Percentiles rank a stretch among this genome's conserved stretches.
These are phyloP conservation scores for Adela reaumurella DNA, from an alignment of 2,888 invertebrate genomes.

Conservation along the genomic window DNA sequence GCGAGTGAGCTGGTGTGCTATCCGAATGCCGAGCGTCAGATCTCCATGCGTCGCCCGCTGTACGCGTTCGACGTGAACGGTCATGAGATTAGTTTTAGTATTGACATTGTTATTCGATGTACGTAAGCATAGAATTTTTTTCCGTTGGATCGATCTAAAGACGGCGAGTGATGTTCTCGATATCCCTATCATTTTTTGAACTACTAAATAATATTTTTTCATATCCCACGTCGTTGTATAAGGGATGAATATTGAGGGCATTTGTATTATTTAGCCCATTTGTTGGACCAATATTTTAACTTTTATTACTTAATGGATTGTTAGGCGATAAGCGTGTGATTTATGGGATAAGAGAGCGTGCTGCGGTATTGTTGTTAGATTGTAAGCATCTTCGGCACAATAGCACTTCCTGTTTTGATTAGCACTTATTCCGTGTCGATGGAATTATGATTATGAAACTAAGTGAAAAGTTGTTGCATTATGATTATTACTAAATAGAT, in stretches of 20 bases:
- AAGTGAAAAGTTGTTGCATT: slow-evolving; percentile 56
- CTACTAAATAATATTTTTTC: slow-evolving; percentile 57
- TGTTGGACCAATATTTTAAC: slow-evolving; percentile 59
- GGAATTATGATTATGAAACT: slow-evolving; percentile 50
- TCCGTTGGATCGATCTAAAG: slow-evolving; percentile 41
- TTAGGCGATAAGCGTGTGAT: slow-evolving; percentile 57
- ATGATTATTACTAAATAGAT: slow-evolving; percentile 35
- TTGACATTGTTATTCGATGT: slow-evolving; percentile 54
- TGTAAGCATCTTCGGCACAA: slow-evolving; percentile 55
- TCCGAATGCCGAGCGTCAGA: slow-evolving; percentile 1
- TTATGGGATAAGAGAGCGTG: slow-evolving; percentile 54
- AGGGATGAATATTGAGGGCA: slow-evolving; percentile 58
- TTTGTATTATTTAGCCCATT: slow-evolving; percentile 59
- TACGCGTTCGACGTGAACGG: slow-evolving; percentile 23
- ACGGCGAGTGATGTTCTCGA: slow-evolving; percentile 44
- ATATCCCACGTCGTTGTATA: slow-evolving; percentile 56
- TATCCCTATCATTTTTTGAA: slow-evolving; percentile 51
- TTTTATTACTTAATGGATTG: slow-evolving; percentile 57
- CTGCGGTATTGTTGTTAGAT: slow-evolving; percentile 54
- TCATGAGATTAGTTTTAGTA: slow-evolving; percentile 55
- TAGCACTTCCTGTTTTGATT: slow-evolving; percentile 57
- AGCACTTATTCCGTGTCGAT: slow-evolving; percentile 58
- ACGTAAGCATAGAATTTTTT: slow-evolving; percentile 48
- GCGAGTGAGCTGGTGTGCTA: slow-evolving; percentile 25
- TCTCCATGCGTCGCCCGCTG: not conserved